These are phyloP conservation scores for Hypselothyrea guttata DNA, from an alignment of 2,888 invertebrate genomes.

Conservation along the genomic window DNA sequence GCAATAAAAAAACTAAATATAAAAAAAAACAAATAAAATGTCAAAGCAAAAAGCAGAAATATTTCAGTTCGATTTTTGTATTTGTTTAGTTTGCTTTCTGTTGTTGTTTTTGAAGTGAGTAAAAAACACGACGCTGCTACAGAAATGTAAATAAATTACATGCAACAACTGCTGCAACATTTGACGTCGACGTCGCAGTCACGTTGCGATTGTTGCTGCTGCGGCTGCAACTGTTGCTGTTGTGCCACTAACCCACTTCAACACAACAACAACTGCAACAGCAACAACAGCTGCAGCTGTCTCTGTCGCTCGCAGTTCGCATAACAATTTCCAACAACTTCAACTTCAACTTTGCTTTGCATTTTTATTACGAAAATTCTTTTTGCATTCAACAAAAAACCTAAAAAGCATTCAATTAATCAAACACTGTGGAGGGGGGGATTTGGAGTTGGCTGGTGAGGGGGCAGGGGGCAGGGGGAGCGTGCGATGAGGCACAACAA, in stretches of 20 bases:
- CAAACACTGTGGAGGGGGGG: constrained; percentile 15
- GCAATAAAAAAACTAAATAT: constrained; percentile 23
- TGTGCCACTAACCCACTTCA: constrained; percentile 74
- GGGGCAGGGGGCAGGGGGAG: not conserved
- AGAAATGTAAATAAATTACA: constrained; percentile 71
- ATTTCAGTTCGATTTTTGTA: constrained; percentile 53
- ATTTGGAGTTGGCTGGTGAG: not conserved
- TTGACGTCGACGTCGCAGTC: constrained; percentile 47
- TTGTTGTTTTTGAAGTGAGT: constrained; percentile 43
- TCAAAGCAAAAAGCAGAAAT: constrained; percentile 60
- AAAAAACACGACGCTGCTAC: constrained; percentile 37
- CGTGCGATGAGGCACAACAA: constrained; percentile 33
- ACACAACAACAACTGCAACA: too few species aligned
- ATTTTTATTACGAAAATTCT: constrained; percentile 56
- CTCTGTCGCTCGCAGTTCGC: constrained; percentile 18
- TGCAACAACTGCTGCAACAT: constrained; percentile 63
- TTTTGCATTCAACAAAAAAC: constrained; percentile 39
- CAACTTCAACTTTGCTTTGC: constrained; percentile 43
- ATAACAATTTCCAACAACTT: constrained; percentile 7
- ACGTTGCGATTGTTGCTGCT: constrained; percentile 45
- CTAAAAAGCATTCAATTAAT: constrained; percentile 57
- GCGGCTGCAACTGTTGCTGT: constrained; percentile 36
- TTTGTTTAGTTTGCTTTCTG: constrained; percentile 62
- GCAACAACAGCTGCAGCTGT: constrained; percentile 20
- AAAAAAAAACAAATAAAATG: constrained; percentile 48